phyloP scores from a whole-genome alignment of 2,797 vertebrate species.

The Dromococcyx pavoninus region DNA sequence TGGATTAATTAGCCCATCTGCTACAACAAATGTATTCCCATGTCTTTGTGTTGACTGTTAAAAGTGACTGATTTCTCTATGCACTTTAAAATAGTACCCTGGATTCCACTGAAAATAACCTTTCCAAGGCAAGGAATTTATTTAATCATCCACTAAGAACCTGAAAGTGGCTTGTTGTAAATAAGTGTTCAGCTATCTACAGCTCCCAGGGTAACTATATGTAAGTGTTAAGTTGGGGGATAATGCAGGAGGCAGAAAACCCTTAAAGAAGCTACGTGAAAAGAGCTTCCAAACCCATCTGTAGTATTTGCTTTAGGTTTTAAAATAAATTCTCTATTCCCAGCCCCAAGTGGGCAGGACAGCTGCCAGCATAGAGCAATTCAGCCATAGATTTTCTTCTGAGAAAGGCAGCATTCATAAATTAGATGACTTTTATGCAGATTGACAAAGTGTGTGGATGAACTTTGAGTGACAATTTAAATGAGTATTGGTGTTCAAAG shows the following conservation, averaged over 20 bases:
- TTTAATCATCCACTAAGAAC: slow-evolving; percentile 53
- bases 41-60: slow-evolving; percentile 60
- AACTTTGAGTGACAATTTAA: slow-evolving; percentile 68
- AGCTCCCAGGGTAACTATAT: slow-evolving; percentile 9
- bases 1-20: slow-evolving; percentile 90
- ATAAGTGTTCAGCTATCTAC: not conserved
- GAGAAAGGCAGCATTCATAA: slow-evolving; percentile 58
- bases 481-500: slow-evolving; percentile 32
- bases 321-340: not conserved
- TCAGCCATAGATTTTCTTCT: slow-evolving; percentile 63
- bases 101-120: slow-evolving; percentile 56
- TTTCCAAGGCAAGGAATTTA: slow-evolving; percentile 35
- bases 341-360: slow-evolving; percentile 25
- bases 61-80: slow-evolving; percentile 62
- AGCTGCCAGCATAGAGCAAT: slow-evolving; percentile 56
- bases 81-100: slow-evolving; percentile 44
- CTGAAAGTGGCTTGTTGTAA: slow-evolving; percentile 32
- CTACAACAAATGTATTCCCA: slow-evolving; percentile 72
- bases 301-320: not conserved
- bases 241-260: slow-evolving; percentile 10
- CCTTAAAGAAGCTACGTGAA: slow-evolving; percentile 1
- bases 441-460: slow-evolving; percentile 65
- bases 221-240: not conserved
- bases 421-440: slow-evolving; percentile 72
- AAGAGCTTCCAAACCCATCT: not conserved